phyloP scores from a whole-genome alignment of 2,797 vertebrate genomes.

The Steatocranus sp. region DNA sequence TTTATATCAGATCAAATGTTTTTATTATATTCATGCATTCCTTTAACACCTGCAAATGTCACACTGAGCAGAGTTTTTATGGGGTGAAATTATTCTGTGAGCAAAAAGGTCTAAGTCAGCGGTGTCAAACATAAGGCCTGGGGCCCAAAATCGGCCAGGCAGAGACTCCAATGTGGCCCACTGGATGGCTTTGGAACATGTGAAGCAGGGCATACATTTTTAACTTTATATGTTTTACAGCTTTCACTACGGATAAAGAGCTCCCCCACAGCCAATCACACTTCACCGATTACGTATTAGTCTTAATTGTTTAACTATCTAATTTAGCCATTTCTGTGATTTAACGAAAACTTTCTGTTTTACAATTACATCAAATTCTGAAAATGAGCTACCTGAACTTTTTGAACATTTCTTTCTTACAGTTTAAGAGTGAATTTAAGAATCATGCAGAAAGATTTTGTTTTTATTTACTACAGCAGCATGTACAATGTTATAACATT shows the following conservation, averaged over 20 bases:
- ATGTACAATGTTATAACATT: not conserved
- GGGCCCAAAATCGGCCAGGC: rapidly evolving
- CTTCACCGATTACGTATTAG: not conserved
- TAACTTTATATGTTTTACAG: not conserved
- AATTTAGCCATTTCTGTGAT: not conserved
- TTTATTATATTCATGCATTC: not conserved
- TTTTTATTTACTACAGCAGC: not conserved
- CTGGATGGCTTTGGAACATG: not conserved
- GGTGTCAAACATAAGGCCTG: not conserved
- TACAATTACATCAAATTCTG: rapidly evolving
- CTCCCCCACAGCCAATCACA: not conserved
- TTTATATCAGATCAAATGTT: not conserved
- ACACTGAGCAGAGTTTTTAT: not conserved
- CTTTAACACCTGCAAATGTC: not conserved
- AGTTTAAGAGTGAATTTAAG: not conserved
- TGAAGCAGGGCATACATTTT: not conserved
- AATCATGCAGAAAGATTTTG: not conserved
- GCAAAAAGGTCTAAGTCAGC: not conserved
- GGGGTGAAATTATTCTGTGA: not conserved
- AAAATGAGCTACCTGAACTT: not conserved
- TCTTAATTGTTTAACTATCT: not conserved
- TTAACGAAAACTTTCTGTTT: not conserved
- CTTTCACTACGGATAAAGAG: rapidly evolving
- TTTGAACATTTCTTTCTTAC: not conserved
- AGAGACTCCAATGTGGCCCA: not conserved